Evolutionary conservation across 1,140 invertebrate species (phyloP), one percentile per base, ranked within the genome.

Genomic region (Cyphomyrmex costatus): DNA sequence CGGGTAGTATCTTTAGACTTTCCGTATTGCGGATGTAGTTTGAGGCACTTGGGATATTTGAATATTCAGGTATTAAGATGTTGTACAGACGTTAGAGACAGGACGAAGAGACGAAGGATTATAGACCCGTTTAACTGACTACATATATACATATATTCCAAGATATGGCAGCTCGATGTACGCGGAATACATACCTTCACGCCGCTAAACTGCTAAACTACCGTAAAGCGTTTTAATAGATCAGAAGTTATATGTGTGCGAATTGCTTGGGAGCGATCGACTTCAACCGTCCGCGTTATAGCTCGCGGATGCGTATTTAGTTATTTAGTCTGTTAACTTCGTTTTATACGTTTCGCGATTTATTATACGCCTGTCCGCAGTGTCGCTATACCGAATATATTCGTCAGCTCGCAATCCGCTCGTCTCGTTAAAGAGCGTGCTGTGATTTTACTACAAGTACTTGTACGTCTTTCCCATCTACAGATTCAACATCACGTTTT

Each of bases 181-280:
- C 12, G 24, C 24, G n/a, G 33, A 66, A 12, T 68, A 66, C 42
- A 79, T 71, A 73, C 53, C 66, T 73, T 73, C 56, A 24, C 66
- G 51, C 3, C 14, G 33, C 63, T 56, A 49, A 82, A 71, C 65
- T 82, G 58, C 53, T 82, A 82, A 82, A 82, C 79, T 82, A 82
- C 78, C 65, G 65, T 71, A 82, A 71, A 82, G 79, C 79, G n/a
- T 82, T 82, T n/a, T 82, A 82, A 82, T 73, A 82, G 79, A 82
- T 82, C 66, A 60, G 33, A 73, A 71, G 66, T 82, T 82, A 73
- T 21, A 82, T 21, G 53, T 53, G 79, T 21, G 53, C 66, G 79
- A 73, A 73, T 82, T 82, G 24, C 79, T 46, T 42, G 51, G 66
- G 33, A 24, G 66, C 53, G 73, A 82, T 21, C 66, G 66, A 58